phyloP scores from a whole-genome alignment of 30 jellyfish, hydroid and myxozoan genomes.

The Cassiopea andromeda region DNA sequence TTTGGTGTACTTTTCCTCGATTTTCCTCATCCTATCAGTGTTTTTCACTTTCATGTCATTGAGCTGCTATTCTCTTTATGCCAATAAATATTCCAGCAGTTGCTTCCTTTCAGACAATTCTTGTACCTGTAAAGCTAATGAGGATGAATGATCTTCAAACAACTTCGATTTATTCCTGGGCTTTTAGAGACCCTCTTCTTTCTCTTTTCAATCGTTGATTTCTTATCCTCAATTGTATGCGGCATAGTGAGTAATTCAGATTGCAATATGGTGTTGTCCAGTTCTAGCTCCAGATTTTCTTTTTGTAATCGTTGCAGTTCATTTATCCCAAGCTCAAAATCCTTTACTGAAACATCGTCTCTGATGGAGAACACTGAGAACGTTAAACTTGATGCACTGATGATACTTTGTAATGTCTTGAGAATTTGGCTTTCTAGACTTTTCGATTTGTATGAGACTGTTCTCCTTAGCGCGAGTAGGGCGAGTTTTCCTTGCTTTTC shows the following conservation, averaged over 20 bases:
- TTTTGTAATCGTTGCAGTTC: neutral
- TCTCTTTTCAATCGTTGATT: neutral
- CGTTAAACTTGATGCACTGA: neutral
- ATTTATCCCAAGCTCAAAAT: neutral
- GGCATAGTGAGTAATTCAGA: neutral
- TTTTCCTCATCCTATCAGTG: neutral
- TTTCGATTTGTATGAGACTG: neutral
- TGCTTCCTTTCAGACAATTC: neutral
- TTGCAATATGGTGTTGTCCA: slow-evolving; percentile 1
- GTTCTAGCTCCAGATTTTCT: neutral
- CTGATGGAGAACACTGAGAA: neutral
- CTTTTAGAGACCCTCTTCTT: neutral
- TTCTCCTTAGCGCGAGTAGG: neutral
- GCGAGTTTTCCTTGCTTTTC: neutral
- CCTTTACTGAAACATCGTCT: neutral
- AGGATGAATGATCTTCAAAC: slow-evolving; percentile 15
- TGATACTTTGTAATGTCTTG: neutral
- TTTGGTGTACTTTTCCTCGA: too few relatives aligned
- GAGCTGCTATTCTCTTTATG: neutral
- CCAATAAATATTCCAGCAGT: neutral
- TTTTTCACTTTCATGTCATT: neutral
- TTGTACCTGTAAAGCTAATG: neutral
- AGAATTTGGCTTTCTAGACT: too few relatives aligned
- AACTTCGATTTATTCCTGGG: neutral
- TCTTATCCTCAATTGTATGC: neutral